Evolutionary conservation across 2,113 vertebrate genomes (phyloP).

Genomic region (Macquaria ambigua): DNA sequence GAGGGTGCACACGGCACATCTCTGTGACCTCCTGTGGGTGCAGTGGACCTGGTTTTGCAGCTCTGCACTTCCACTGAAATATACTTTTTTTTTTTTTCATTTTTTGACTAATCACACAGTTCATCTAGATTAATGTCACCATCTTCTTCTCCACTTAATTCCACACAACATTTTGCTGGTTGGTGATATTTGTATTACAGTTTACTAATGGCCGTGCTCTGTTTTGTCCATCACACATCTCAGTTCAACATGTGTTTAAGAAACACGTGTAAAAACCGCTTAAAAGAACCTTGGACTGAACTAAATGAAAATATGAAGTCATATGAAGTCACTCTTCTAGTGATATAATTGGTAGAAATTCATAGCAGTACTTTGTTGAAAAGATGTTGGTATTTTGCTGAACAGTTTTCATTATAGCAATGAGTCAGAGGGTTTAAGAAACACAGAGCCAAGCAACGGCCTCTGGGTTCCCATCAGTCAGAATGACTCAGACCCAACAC

Average conservation of each 20-base stretch:
- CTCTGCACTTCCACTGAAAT: neutral
- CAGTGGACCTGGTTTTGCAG: neutral
- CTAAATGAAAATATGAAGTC: neutral
- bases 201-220: neutral
- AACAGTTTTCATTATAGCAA: conserved; percentile 25
- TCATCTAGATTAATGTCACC: conserved; percentile 4
- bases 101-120: neutral
- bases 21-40: conserved; percentile 13
- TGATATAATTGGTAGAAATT: neutral
- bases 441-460: conserved; percentile 17
- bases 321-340: neutral
- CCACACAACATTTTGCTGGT: neutral
- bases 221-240: neutral
- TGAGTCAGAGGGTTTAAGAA: conserved; percentile 44
- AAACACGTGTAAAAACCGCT: neutral
- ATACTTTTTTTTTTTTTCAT: neutral
- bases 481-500: conserved; percentile 57
- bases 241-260: neutral
- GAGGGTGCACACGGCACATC: neutral
- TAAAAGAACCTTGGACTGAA: neutral
- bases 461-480: conserved; percentile 47
- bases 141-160: neutral
- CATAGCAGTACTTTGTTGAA: conserved; percentile 18
- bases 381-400: conserved; percentile 16
- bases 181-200: neutral